Conservation (phyloP, 1,140 invertebrate species). For the Popillia japonica region DNA sequence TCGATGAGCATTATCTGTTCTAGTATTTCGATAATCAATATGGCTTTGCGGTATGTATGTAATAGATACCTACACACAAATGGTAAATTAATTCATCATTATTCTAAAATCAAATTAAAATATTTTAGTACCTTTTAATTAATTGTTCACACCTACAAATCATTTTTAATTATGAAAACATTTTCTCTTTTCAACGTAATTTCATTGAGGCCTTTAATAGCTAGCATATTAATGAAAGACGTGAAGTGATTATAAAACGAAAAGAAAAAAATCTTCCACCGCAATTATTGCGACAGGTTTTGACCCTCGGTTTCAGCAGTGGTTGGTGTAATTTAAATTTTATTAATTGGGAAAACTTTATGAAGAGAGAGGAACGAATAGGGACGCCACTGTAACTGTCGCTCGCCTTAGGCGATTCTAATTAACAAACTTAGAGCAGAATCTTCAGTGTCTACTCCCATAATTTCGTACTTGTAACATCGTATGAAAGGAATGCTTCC, state of each 20-base stretch:
- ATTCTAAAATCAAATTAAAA: too few relatives aligned
- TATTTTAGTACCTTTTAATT: too few relatives aligned
- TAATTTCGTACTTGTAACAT: not conserved
- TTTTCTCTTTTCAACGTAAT: not conserved
- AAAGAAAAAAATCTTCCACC: not conserved
- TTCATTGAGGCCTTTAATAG: not conserved
- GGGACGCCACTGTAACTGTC: not conserved
- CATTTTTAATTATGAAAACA: not conserved
- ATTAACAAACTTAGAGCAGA: conserved; percentile 32
- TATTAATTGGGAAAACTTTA: conserved; percentile 29
- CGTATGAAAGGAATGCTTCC: conserved; percentile 20
- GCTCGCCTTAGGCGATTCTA: conserved; percentile 4
- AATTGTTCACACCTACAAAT: not conserved
- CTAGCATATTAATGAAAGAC: not conserved
- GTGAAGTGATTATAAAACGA: not conserved
- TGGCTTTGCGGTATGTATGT: not conserved
- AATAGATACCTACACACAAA: too few relatives aligned
- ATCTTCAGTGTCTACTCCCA: conserved; percentile 11
- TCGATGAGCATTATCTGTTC: not conserved
- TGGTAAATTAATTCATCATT: too few relatives aligned
- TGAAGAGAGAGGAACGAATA: not conserved
- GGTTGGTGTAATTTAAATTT: conserved; percentile 25
- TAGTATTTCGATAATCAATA: not conserved
- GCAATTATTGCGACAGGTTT: conserved; percentile 15
- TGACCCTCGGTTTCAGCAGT: not conserved